phyloP scores from a whole-genome alignment of 2,113 vertebrate species.

The Epinephelus moara region DNA sequence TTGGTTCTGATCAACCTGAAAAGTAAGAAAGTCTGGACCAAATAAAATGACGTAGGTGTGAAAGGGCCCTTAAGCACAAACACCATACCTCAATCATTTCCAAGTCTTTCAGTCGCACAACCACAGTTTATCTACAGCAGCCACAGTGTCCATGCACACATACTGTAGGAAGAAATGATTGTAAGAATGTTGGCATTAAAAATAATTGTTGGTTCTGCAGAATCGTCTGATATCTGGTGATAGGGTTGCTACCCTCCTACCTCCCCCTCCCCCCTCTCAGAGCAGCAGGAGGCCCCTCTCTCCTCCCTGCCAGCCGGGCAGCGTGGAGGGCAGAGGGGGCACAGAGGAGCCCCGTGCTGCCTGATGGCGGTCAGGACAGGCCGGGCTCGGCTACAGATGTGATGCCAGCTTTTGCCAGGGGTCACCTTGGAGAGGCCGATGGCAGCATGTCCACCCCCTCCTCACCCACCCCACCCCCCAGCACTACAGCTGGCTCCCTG shows the following conservation, averaged over 20 bases:
- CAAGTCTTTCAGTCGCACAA: no score
- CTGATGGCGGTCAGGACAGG: conserved; percentile 68
- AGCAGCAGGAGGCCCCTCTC: conserved; percentile 35
- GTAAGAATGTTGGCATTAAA: background rate
- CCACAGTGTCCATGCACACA: background rate
- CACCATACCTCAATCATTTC: no score
- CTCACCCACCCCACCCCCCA: background rate
- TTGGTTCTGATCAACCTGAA: no score
- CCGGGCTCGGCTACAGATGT: conserved; percentile 70
- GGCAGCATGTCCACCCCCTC: conserved; percentile 49
- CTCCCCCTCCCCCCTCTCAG: background rate
- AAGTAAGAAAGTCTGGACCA: no score
- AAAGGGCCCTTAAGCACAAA: no score
- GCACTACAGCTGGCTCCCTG: conserved; percentile 63
- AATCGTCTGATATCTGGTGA: background rate
- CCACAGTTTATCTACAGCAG: background rate
- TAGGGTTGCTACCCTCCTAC: background rate
- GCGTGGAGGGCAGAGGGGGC: conserved; percentile 57
- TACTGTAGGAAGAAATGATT: background rate
- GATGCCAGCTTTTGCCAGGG: conserved; percentile 70
- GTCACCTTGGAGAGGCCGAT: conserved; percentile 75
- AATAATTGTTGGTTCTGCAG: background rate
- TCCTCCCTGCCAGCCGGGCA: conserved; percentile 34
- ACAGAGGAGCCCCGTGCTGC: conserved; percentile 43
- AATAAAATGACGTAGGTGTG: no score